phyloP scores from a whole-genome alignment of 2,797 vertebrate genomes.

The Girardinus metallicus region DNA sequence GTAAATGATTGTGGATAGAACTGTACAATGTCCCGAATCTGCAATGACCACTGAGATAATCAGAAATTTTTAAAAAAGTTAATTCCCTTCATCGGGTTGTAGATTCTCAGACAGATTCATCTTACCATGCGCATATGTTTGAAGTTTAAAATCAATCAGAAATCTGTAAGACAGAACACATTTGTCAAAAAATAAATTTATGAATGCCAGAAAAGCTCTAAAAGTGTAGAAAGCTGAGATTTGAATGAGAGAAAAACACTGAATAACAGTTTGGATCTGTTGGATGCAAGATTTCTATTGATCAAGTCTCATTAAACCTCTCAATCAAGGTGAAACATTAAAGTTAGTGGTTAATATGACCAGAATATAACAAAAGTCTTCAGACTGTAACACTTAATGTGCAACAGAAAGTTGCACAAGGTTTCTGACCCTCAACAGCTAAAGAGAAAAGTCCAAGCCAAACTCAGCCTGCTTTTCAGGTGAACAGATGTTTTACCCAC shows the following conservation, averaged over 20 bases:
- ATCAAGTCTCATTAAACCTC: not conserved
- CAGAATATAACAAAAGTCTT: not conserved
- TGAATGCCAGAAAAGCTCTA: not conserved
- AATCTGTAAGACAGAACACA: not conserved
- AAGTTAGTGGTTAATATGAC: not conserved
- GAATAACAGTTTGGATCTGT: not conserved
- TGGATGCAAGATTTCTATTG: not conserved
- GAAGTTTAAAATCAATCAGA: not conserved
- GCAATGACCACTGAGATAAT: not conserved
- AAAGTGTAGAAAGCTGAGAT: not conserved
- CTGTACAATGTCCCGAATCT: not conserved
- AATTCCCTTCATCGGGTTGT: not conserved
- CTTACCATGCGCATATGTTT: not conserved
- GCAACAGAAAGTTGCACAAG: not conserved
- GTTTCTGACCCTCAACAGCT: not conserved
- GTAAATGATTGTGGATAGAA: not conserved
- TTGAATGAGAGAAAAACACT: not conserved
- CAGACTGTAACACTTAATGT: not conserved
- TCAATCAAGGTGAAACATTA: not conserved
- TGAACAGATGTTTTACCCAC: not conserved
- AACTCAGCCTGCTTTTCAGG: not conserved
- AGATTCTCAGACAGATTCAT: not conserved
- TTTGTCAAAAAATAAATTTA: not conserved
- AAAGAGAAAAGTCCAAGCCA: not conserved
- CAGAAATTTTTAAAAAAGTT: not conserved